Conservation (phyloP, 2,113 vertebrate species). For the Reinhardtius hippoglossoides region DNA sequence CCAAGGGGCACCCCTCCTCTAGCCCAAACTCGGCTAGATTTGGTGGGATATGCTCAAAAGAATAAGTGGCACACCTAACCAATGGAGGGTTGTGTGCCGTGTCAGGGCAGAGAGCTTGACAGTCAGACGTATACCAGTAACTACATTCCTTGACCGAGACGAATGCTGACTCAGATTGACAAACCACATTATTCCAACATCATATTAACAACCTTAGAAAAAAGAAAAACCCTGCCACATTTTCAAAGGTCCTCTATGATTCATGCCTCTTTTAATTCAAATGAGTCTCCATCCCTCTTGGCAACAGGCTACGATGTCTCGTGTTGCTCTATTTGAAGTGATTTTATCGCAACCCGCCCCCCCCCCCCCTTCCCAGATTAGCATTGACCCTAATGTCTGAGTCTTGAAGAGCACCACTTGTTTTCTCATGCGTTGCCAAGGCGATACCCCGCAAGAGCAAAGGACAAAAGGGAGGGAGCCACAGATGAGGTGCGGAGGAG, state of each 20-base stretch:
- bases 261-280: conserved; percentile 64
- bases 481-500: conserved; percentile 25
- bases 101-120: background rate
- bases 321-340: conserved; percentile 71
- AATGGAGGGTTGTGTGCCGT: background rate
- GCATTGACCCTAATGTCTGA: conserved; percentile 78
- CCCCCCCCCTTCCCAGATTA: conserved; percentile 69
- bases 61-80: background rate
- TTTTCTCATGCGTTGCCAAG: conserved; percentile 82
- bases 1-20: too few relatives aligned
- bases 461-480: conserved; percentile 61
- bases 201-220: conserved; percentile 38
- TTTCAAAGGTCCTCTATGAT: conserved; percentile 62
- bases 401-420: conserved; percentile 74
- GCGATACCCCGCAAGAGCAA: conserved; percentile 73
- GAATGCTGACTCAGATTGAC: conserved; percentile 35
- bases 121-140: background rate
- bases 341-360: conserved; percentile 65
- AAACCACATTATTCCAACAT: conserved; percentile 29
- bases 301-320: conserved; percentile 52
- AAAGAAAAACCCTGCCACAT: conserved; percentile 17
- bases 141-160: conserved; percentile 15
- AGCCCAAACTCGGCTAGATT: too few relatives aligned
- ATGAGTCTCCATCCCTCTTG: conserved; percentile 57
- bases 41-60: too few relatives aligned